Conservation (phyloP, 1,140 invertebrate species). For the Caenorhabditis briggsae region DNA sequence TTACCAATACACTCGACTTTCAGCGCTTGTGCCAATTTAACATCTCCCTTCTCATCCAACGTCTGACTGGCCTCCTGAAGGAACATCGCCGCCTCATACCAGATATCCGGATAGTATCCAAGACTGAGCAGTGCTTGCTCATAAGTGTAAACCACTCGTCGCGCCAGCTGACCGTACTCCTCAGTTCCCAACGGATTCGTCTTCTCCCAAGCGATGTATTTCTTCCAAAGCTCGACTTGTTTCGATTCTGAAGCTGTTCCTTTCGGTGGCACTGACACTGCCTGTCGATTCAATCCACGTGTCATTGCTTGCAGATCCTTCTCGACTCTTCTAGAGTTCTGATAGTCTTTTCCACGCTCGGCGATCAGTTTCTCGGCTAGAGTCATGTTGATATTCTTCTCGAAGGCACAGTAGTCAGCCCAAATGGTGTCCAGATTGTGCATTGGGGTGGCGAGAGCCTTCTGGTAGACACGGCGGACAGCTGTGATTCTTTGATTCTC, state of each 20-base stretch:
- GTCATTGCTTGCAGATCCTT: slow-evolving; percentile 90
- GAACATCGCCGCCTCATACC: slow-evolving; percentile 97
- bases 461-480: slow-evolving; percentile 94
- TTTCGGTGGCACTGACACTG: slow-evolving; percentile 80
- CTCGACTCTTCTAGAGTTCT: slow-evolving; percentile 84
- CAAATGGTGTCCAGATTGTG: slow-evolving; percentile 96
- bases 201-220: slow-evolving; percentile 97
- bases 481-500: slow-evolving; percentile 99
- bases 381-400: slow-evolving; percentile 93
- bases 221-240: slow-evolving; percentile 91
- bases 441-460: slow-evolving; percentile 95
- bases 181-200: slow-evolving; percentile 94
- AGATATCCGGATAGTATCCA: slow-evolving; percentile 97
- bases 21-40: slow-evolving; percentile 58
- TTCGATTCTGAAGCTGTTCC: slow-evolving; percentile 49
- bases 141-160: slow-evolving; percentile 97
- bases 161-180: slow-evolving; percentile 91
- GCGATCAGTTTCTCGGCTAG: slow-evolving; percentile 94
- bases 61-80: slow-evolving; percentile 92
- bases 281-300: slow-evolving; percentile 88
- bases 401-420: slow-evolving; percentile 89
- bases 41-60: slow-evolving; percentile 90
- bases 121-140: slow-evolving; percentile 96
- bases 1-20: slow-evolving; percentile 36
- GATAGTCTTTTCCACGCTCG: slow-evolving; percentile 92